Evolutionary conservation across 2,797 vertebrate species (phyloP).

Genomic region (Malacoraja senta): DNA sequence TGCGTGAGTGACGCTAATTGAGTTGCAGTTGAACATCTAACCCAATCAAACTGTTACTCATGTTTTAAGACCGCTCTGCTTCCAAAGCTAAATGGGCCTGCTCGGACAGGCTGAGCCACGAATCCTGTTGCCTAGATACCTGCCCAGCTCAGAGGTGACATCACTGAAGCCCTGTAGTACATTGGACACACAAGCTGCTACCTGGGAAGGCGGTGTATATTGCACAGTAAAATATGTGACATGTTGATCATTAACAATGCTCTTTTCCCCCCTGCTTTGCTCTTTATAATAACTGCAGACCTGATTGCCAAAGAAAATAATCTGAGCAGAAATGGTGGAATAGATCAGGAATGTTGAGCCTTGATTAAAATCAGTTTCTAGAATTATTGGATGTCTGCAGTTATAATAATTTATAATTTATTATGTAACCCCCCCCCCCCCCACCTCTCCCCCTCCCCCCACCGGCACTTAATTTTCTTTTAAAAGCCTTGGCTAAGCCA

Average conservation of each 20-base stretch:
- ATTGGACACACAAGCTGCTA: too few relatives aligned
- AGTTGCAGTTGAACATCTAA: constrained; percentile 28
- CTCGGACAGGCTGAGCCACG: background rate
- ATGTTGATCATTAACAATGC: background rate
- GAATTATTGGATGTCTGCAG: too few relatives aligned
- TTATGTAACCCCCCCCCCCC: background rate
- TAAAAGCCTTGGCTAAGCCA: too few relatives aligned
- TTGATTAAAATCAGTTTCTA: too few relatives aligned
- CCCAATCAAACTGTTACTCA: constrained; percentile 33
- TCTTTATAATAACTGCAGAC: background rate
- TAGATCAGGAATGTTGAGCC: too few relatives aligned
- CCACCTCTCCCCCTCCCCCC: too few relatives aligned
- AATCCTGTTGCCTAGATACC: constrained; percentile 24
- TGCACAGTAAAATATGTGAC: background rate
- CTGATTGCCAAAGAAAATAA: background rate
- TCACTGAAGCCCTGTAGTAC: background rate
- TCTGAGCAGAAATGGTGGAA: too few relatives aligned
- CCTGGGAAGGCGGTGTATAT: background rate
- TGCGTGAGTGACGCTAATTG: constrained; percentile 29
- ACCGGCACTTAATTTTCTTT: background rate
- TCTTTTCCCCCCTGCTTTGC: background rate
- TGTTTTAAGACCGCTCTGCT: constrained; percentile 5
- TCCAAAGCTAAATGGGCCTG: background rate
- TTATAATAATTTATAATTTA: too few relatives aligned
- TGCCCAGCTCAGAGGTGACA: background rate